Base-by-base conservation (phyloP, 2,888 invertebrate species). In the Trissolcus brochymenae region DNA sequence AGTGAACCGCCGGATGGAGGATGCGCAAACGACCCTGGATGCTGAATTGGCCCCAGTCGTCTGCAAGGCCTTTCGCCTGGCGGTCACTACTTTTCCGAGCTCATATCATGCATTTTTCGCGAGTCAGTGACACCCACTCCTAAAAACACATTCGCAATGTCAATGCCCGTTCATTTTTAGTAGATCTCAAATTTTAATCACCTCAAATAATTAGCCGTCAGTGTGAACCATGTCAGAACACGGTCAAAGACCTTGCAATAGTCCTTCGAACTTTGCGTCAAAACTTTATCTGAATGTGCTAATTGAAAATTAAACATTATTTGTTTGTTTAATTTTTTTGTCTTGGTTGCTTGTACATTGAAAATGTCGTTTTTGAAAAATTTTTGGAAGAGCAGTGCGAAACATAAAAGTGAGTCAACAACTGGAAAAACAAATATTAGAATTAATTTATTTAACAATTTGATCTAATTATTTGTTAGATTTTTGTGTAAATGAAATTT, bases 361-460 rank as follows among this genome's bases (percentile, higher is more conserved):
- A 35, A 41, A 62, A 92, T 93, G 89, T 92, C 92, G 55, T 91
- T 93, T 79, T 89, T 93, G 81, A 90, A 92, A 85, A 92, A 92
- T 87, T 91, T 93, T 87, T 93, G 92, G 93, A 93, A 91, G 83
- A 92, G 90, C 81, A 92, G 92, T 87, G 92, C 93, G 14, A 93
- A 93, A 83, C 93, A 93, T 83, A 92, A 92, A 91, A 93, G 93
- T 93, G 86, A 93, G 93, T 92, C 9, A 9, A 9, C n/a, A n/a
- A n/a, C n/a, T n/a, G n/a, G n/a, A n/a, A n/a, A n/a, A n/a, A n/a
- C n/a, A n/a, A n/a, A n/a, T n/a, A n/a, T n/a, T n/a, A n/a, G n/a
- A n/a, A n/a, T n/a, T n/a, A n/a, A n/a, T n/a, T n/a, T n/a, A n/a
- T n/a, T n/a, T n/a, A n/a, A n/a, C n/a, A n/a, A n/a, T n/a, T n/a